A percentile compares a stretch with the other conserved stretches of the same genome.
phyloP scores from a whole-genome alignment of 2,888 invertebrate genomes.

The Cinara cedri region DNA sequence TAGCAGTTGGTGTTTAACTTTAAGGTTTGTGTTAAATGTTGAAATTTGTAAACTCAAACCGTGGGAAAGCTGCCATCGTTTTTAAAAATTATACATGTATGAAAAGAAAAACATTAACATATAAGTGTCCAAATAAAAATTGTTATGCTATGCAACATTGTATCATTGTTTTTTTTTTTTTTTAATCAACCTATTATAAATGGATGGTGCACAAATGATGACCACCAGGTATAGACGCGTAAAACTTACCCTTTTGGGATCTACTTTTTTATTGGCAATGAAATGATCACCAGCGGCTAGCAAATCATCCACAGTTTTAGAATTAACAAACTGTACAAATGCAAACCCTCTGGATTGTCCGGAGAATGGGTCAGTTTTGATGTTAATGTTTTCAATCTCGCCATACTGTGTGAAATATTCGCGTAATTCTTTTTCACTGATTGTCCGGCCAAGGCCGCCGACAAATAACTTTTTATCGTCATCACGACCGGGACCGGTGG shows the following conservation, averaged over 20 bases:
- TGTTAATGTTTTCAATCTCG: conserved; percentile 69
- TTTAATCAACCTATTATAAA: too few relatives aligned
- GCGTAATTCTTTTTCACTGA: conserved; percentile 68
- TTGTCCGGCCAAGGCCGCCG: conserved; percentile 71
- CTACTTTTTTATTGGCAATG: conserved; percentile 71
- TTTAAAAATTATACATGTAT: too few relatives aligned
- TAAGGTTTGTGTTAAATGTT: too few relatives aligned
- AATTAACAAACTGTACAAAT: conserved; percentile 70
- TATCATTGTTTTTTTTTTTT: too few relatives aligned
- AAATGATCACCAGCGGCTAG: conserved; percentile 67
- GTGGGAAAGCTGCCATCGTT: too few relatives aligned
- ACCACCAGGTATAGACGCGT: background rate
- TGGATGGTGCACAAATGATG: too few relatives aligned
- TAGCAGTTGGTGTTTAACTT: too few relatives aligned
- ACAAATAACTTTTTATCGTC: conserved; percentile 71
- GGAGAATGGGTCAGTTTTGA: conserved; percentile 71
- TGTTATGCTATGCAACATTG: too few relatives aligned
- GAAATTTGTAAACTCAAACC: too few relatives aligned
- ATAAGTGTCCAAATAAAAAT: background rate
- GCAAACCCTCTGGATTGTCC: conserved; percentile 72
- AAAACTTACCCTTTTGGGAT: conserved; percentile 65
- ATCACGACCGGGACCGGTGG: conserved; percentile 63
- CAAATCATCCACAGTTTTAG: conserved; percentile 68
- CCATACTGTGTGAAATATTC: conserved; percentile 72
- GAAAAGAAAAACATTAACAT: background rate